phyloP scores from a whole-genome alignment of 2,888 invertebrate species.

The Zygogramma bicolorata region DNA sequence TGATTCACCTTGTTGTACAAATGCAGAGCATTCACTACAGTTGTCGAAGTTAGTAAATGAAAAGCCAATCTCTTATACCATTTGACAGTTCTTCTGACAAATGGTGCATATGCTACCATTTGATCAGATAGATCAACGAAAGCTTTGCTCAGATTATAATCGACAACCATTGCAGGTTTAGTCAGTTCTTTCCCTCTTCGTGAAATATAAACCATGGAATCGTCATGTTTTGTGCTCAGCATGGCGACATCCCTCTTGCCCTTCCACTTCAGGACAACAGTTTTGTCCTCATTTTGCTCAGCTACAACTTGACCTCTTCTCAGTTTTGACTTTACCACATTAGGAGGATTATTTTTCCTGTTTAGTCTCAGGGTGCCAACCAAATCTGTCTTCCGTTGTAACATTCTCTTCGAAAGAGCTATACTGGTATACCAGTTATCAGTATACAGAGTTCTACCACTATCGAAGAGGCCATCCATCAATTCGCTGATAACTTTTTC shows the following conservation, averaged over 20 bases:
- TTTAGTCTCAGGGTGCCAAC: slow-evolving; percentile 51
- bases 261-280: slow-evolving; percentile 56
- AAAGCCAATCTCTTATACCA: slow-evolving; percentile 48
- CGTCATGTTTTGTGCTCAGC: slow-evolving; percentile 57
- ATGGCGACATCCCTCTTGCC: slow-evolving; percentile 56
- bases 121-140: slow-evolving; percentile 57
- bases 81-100: slow-evolving; percentile 49
- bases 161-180: too few relatives aligned
- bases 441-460: not conserved
- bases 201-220: slow-evolving; percentile 41
- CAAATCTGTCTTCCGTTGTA: slow-evolving; percentile 54
- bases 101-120: slow-evolving; percentile 55
- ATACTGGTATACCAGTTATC: slow-evolving; percentile 29
- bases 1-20: not conserved
- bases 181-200: not conserved
- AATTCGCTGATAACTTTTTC: not conserved
- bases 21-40: slow-evolving; percentile 47
- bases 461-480: not conserved
- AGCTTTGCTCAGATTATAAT: slow-evolving; percentile 53
- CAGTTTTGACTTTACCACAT: slow-evolving; percentile 45
- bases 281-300: slow-evolving; percentile 55
- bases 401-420: slow-evolving; percentile 35
- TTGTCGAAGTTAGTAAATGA: slow-evolving; percentile 40
- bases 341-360: slow-evolving; percentile 46
- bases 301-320: slow-evolving; percentile 51